Conservation (phyloP, 2,797 vertebrate species). For the Champsocephalus gunnari region DNA sequence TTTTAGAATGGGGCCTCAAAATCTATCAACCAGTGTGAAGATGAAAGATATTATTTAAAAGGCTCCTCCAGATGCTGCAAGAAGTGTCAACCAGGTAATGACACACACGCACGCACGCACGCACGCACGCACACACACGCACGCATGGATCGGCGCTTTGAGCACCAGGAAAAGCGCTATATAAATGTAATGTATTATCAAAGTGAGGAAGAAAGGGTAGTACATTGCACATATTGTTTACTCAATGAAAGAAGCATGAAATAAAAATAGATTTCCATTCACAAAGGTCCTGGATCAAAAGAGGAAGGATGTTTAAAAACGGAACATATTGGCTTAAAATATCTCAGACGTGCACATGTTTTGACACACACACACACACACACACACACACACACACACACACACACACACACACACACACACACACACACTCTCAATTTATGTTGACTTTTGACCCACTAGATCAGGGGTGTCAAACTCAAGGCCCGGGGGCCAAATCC, state of each 20-base stretch:
- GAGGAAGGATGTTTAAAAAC: constrained; percentile 67
- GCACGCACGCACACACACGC: constrained; percentile 8
- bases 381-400: constrained; percentile 17
- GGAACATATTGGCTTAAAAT: constrained; percentile 42
- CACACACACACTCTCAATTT: constrained; percentile 7
- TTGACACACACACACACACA: constrained; percentile 33
- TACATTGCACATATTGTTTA: constrained; percentile 10
- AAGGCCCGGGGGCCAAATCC: too few species aligned
- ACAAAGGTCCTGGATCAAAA: constrained; percentile 44
- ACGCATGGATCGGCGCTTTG: background rate
- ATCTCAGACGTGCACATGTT: constrained; percentile 6
- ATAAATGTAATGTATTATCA: too few species aligned
- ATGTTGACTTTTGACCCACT: constrained; percentile 15
- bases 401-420: constrained; percentile 24
- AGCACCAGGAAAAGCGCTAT: too few species aligned
- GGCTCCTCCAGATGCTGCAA: constrained; percentile 76
- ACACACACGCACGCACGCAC: constrained; percentile 11
- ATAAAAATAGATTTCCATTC: constrained; percentile 58
- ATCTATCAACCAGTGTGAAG: constrained; percentile 65
- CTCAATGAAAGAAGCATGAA: constrained; percentile 25
- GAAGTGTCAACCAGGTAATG: constrained; percentile 83
- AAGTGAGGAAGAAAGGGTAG: background rate
- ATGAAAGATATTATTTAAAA: constrained; percentile 67
- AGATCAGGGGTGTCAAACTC: background rate
- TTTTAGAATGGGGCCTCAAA: constrained; percentile 71